Evolutionary conservation across 2,888 invertebrate genomes (phyloP).

Genomic region (Acleris cristana): DNA sequence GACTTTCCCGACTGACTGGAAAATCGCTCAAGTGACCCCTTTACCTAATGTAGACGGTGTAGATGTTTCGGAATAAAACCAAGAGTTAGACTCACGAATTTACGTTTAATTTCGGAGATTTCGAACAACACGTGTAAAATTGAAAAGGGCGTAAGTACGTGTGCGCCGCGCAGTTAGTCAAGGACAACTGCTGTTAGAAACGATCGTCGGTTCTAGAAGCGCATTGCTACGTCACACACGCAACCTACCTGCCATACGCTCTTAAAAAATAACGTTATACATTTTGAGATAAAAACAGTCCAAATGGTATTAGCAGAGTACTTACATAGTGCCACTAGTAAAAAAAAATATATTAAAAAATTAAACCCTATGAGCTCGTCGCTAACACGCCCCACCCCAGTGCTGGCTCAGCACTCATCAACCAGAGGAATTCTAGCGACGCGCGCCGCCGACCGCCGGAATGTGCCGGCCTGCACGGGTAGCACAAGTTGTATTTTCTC

Average conservation of each 20-base stretch:
- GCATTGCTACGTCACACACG: too few relatives aligned
- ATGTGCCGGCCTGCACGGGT: background rate
- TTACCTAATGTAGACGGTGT: too few relatives aligned
- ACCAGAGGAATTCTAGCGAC: conserved; percentile 1
- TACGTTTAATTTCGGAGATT: too few relatives aligned
- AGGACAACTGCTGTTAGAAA: background rate
- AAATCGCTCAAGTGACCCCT: too few relatives aligned
- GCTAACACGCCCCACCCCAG: conserved; percentile 9
- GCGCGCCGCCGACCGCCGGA: conserved; percentile 1
- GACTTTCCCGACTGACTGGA: too few relatives aligned
- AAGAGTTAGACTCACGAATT: too few relatives aligned
- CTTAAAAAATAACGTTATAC: too few relatives aligned
- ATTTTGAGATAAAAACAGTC: too few relatives aligned
- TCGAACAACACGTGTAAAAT: background rate
- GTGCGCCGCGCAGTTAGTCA: background rate
- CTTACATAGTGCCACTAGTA: background rate
- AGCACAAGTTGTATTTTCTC: too few relatives aligned
- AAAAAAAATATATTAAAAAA: background rate
- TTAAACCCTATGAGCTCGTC: conserved; percentile 2
- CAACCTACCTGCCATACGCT: background rate
- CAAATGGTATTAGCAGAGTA: too few relatives aligned
- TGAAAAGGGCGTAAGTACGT: background rate
- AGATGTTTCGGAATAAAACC: too few relatives aligned
- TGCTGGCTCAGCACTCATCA: conserved; percentile 4
- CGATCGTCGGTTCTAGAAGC: background rate